These are phyloP conservation scores for Pseudococcus viburni DNA, from an alignment of 2,888 invertebrate genomes.

Conservation along the genomic window DNA sequence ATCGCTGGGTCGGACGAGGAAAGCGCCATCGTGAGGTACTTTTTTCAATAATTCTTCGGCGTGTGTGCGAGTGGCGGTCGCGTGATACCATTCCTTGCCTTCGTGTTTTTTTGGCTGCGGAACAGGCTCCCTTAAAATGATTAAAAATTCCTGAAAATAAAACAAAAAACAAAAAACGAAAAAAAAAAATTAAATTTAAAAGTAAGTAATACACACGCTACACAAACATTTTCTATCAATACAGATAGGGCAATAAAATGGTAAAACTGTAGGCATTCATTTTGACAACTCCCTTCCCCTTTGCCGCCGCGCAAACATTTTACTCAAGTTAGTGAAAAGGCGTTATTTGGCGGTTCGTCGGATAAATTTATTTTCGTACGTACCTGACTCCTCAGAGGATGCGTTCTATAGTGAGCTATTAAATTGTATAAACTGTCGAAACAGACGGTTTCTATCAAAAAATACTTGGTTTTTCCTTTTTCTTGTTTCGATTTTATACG, in stretches of 20 bases:
- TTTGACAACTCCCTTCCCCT: too few relatives aligned
- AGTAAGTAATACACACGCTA: too few relatives aligned
- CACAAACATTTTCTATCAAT: too few relatives aligned
- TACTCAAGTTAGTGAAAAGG: not conserved
- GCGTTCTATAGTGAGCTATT: slow-evolving; percentile 89
- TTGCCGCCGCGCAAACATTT: not conserved
- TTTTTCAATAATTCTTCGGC: slow-evolving; percentile 91
- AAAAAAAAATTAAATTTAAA: not conserved
- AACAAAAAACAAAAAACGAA: not conserved
- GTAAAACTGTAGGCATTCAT: too few relatives aligned
- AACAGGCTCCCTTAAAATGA: slow-evolving; percentile 89
- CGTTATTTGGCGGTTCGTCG: not conserved
- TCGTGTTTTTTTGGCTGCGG: slow-evolving; percentile 96
- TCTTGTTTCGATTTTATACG: slow-evolving; percentile 92
- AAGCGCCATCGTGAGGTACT: slow-evolving; percentile 91
- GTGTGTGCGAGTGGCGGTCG: slow-evolving; percentile 82
- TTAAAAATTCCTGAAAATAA: slow-evolving; percentile 82
- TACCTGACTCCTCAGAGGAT: slow-evolving; percentile 88
- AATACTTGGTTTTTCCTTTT: slow-evolving; percentile 89
- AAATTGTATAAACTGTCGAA: slow-evolving; percentile 94
- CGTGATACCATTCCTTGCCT: slow-evolving; percentile 93
- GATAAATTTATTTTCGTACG: slow-evolving; percentile 68
- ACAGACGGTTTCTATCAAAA: slow-evolving; percentile 87
- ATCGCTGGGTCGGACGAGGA: slow-evolving; percentile 92
- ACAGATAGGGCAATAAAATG: too few relatives aligned